Conservation (phyloP, 2,797 vertebrate species). For the Eutrigla gurnardus region DNA sequence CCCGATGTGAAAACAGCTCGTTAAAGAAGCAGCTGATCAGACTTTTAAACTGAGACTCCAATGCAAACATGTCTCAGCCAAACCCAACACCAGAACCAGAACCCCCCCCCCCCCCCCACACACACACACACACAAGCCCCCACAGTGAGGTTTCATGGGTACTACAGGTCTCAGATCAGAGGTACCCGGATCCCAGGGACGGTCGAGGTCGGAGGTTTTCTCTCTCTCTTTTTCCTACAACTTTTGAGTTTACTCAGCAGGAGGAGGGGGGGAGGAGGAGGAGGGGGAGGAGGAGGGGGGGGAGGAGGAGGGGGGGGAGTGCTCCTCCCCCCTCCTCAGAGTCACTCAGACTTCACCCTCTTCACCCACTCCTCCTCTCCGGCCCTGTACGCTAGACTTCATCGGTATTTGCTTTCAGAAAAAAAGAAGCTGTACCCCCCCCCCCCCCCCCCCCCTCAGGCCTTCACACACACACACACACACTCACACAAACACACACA, state of each 20-base stretch:
- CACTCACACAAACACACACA: constrained; percentile 34
- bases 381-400: constrained; percentile 79
- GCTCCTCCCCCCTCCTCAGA: constrained; percentile 59
- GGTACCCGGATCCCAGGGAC: constrained; percentile 8
- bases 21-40: too few relatives aligned
- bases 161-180: constrained; percentile 29
- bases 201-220: constrained; percentile 33
- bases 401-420: constrained; percentile 83
- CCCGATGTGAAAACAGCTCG: too few relatives aligned
- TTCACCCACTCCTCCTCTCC: constrained; percentile 64
- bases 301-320: constrained; percentile 1
- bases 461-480: constrained; percentile 48
- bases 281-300: constrained; percentile 6
- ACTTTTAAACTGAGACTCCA: constrained; percentile 14
- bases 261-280: constrained; percentile 66
- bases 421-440: constrained; percentile 65
- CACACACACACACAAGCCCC: not conserved
- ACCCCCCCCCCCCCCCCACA: not conserved
- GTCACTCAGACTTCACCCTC: constrained; percentile 70
- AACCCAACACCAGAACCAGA: constrained; percentile 24
- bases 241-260: constrained; percentile 75
- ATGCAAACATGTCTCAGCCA: constrained; percentile 41
- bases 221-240: constrained; percentile 44
- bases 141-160: constrained; percentile 41
- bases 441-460: constrained; percentile 29